Evolutionary conservation across 2,888 invertebrate genomes (phyloP).

Genomic region (Archips xylosteana): DNA sequence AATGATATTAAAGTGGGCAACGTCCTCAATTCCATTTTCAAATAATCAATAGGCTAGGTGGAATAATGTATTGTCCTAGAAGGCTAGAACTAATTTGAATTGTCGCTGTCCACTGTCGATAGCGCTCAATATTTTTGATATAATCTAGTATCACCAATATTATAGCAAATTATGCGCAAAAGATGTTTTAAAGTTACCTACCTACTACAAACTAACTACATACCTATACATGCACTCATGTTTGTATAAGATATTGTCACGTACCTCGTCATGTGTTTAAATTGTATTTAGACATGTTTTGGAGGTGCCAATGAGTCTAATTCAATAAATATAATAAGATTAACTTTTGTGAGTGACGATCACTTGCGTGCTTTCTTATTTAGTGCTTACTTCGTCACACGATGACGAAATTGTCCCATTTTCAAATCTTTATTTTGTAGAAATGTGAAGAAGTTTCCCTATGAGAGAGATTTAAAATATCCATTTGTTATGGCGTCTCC

Average conservation of each 20-base stretch:
- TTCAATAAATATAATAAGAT: slow-evolving; percentile 11
- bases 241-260: slow-evolving; percentile 13
- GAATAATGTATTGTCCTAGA: neutral
- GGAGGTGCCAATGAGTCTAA: slow-evolving; percentile 27
- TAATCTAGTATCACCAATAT: no score
- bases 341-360: slow-evolving; percentile 26
- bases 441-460: no score
- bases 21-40: neutral
- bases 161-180: neutral
- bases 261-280: slow-evolving; percentile 8
- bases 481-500: no score
- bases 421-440: neutral
- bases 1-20: neutral
- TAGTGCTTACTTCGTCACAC: slow-evolving; percentile 3
- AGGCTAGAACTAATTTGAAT: neutral
- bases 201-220: neutral
- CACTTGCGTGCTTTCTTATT: slow-evolving; percentile 24
- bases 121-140: neutral
- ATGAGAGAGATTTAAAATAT: no score
- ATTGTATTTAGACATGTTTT: slow-evolving; percentile 21
- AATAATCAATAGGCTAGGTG: neutral
- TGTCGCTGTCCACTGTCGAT: neutral
- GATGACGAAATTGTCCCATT: neutral
- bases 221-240: neutral
- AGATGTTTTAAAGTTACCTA: neutral